These are phyloP conservation scores for Alligator mississippiensis DNA, from an alignment of 2,113 vertebrate species.

Conservation along the genomic window DNA sequence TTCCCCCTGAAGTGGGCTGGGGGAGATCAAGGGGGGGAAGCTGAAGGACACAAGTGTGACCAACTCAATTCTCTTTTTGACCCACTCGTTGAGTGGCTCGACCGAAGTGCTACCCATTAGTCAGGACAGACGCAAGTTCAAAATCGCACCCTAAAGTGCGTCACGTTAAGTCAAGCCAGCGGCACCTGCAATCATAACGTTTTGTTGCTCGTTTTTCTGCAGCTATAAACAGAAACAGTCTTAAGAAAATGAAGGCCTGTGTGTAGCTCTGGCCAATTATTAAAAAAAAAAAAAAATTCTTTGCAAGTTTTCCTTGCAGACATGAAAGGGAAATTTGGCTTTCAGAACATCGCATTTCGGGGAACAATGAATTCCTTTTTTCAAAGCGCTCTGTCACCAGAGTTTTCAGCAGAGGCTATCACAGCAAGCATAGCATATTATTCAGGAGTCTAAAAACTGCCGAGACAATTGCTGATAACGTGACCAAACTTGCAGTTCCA, in stretches of 20 bases:
- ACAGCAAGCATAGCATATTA: conserved; percentile 36
- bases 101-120: background rate
- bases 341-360: conserved; percentile 1
- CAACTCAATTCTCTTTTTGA: background rate
- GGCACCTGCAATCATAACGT: background rate
- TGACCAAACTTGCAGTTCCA: conserved; percentile 1
- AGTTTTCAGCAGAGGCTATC: conserved; percentile 46
- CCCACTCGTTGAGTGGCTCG: background rate
- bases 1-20: background rate
- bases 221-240: background rate
- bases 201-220: background rate
- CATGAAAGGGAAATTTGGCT: conserved; percentile 51
- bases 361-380: conserved; percentile 40
- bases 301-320: conserved; percentile 44
- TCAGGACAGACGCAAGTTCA: background rate
- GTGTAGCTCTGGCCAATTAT: conserved; percentile 9
- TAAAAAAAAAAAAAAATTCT: background rate
- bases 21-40: background rate
- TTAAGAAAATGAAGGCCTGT: background rate
- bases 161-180: background rate
- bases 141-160: background rate
- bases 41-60: background rate
- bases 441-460: conserved; percentile 46
- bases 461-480: background rate
- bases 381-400: conserved; percentile 55